Conservation (phyloP, 2,113 vertebrate genomes). For the Hemibagrus wyckioides region DNA sequence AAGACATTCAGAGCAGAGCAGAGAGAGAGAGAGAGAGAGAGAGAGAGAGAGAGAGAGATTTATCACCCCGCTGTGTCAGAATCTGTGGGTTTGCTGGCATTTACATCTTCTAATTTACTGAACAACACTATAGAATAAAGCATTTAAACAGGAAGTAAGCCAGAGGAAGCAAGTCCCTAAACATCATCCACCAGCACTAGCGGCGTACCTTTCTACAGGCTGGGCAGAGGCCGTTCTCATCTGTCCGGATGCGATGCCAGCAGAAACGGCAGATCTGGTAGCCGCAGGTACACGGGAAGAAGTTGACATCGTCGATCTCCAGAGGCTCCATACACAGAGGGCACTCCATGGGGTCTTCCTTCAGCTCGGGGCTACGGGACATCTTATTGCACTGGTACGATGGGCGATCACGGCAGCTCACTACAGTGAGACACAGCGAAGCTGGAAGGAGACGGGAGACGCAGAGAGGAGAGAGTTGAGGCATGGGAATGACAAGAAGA, state of each 20-base stretch:
- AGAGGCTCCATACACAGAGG: conserved; percentile 98
- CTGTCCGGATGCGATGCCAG: conserved; percentile 99
- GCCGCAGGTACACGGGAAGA: conserved; percentile 98
- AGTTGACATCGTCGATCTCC: conserved; percentile 99
- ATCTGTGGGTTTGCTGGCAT: background rate
- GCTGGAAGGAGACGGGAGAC: conserved; percentile 35
- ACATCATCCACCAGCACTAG: background rate
- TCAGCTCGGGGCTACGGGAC: conserved; percentile 97
- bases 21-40: background rate
- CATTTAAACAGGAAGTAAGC: background rate
- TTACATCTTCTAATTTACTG: background rate
- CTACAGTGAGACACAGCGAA: conserved; percentile 49
- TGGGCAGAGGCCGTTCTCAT: conserved; percentile 98
- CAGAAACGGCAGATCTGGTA: conserved; percentile 99
- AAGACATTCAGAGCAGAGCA: background rate
- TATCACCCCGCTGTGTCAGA: background rate
- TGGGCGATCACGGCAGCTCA: conserved; percentile 39
- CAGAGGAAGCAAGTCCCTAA: background rate
- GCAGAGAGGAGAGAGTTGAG: background rate
- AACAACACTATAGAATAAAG: background rate
- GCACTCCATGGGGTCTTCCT: conserved; percentile 98
- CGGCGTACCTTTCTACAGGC: conserved; percentile 94
- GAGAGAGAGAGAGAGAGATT: background rate
- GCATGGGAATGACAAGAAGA: background rate
- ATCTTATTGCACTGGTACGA: conserved; percentile 74